A percentile compares a stretch with the other conserved stretches of the same genome.
These are phyloP conservation scores for Drusus annulatus DNA, from an alignment of 1,140 invertebrate species.

Conservation along the genomic window DNA sequence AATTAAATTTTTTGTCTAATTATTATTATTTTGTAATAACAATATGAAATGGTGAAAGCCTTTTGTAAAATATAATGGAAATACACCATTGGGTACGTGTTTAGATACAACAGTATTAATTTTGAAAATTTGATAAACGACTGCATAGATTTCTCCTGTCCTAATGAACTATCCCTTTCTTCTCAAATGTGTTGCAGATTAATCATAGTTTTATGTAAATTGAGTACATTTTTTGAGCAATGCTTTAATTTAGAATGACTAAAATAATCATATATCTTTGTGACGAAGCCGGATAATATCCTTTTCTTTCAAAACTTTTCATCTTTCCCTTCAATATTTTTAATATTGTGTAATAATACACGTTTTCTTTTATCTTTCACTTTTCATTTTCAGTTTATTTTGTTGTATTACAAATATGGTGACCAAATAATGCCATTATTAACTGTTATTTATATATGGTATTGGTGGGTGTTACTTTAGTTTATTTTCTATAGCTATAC, in stretches of 20 bases:
- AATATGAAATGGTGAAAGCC: neutral
- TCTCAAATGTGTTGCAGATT: too few species aligned
- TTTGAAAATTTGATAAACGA: conserved; percentile 7
- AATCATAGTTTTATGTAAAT: too few species aligned
- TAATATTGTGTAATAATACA: too few species aligned
- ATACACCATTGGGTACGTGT: conserved; percentile 2
- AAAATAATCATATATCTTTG: too few species aligned
- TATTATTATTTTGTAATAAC: neutral
- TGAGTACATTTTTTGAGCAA: too few species aligned
- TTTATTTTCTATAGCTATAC: neutral
- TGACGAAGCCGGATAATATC: too few species aligned
- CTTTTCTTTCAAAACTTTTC: too few species aligned
- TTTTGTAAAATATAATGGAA: neutral
- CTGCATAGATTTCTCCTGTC: neutral
- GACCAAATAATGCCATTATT: conserved; percentile 51
- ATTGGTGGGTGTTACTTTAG: conserved; percentile 22
- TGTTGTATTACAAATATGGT: neutral
- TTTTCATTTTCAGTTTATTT: neutral
- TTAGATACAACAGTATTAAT: conserved; percentile 12
- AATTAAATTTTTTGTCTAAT: neutral
- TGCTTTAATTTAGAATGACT: too few species aligned
- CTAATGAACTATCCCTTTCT: too few species aligned
- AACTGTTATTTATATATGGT: conserved; percentile 31
- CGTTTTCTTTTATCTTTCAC: too few species aligned
- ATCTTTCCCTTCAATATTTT: too few species aligned